These are phyloP conservation scores for Ephialtes manifestator DNA, from an alignment of 2,888 invertebrate species.

Conservation along the genomic window DNA sequence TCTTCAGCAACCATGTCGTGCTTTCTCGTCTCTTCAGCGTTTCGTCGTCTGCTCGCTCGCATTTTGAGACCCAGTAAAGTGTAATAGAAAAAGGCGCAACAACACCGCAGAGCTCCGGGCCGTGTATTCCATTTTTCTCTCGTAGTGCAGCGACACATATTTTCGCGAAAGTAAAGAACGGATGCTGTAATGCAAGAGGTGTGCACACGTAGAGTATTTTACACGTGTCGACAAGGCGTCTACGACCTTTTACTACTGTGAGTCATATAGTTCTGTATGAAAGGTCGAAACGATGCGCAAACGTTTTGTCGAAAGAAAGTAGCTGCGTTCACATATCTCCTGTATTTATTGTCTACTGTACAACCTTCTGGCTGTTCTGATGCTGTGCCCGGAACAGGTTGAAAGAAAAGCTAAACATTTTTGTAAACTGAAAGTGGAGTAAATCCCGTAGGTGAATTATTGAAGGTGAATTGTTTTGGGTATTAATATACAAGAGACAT, in stretches of 20 bases:
- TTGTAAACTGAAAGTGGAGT: neutral
- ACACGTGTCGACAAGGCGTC: neutral
- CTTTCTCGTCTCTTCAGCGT: neutral
- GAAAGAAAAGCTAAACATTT: neutral
- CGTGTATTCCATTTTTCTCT: slow-evolving; percentile 34
- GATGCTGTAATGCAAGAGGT: neutral
- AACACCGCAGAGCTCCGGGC: neutral
- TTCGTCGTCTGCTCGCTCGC: neutral
- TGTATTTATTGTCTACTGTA: slow-evolving; percentile 5
- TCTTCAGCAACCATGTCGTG: too few relatives aligned
- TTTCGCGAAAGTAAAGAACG: slow-evolving; percentile 36
- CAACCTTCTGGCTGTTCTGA: neutral
- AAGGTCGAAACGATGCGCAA: slow-evolving; percentile 36
- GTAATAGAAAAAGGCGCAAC: slow-evolving; percentile 48
- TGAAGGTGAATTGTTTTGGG: neutral
- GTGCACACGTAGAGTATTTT: neutral
- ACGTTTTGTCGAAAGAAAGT: slow-evolving; percentile 28
- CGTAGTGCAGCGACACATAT: slow-evolving; percentile 25
- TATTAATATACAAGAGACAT: neutral
- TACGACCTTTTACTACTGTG: neutral
- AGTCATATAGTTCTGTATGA: neutral
- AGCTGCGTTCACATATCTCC: slow-evolving; percentile 18
- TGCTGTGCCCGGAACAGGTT: neutral
- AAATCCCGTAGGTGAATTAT: neutral
- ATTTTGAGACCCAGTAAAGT: slow-evolving; percentile 1